Conservation (phyloP, 1,140 invertebrate genomes). For the Aphelenchoides fujianensis region DNA sequence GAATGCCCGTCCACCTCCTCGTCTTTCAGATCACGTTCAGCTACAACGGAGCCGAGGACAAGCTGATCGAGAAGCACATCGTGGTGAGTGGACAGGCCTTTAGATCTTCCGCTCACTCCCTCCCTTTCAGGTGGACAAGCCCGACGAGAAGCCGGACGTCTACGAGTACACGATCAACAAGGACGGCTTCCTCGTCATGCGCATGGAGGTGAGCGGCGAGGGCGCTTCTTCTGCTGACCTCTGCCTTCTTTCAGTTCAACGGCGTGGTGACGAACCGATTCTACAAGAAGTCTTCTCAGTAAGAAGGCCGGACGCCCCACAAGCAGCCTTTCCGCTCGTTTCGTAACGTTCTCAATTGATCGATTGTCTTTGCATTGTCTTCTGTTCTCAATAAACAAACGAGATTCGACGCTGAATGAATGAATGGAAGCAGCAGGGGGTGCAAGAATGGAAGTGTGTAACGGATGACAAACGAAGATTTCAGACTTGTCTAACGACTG, state of each 20-base stretch:
- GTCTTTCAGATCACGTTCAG: conserved; percentile 51
- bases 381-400: conserved; percentile 9
- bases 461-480: too few species aligned
- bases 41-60: conserved; percentile 24
- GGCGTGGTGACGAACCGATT: conserved; percentile 5
- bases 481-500: too few species aligned
- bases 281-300: conserved; percentile 14
- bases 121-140: conserved; percentile 60
- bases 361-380: conserved; percentile 4
- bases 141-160: conserved; percentile 5
- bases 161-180: conserved; percentile 18
- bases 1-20: background rate
- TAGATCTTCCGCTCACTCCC: too few species aligned
- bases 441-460: too few species aligned
- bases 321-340: background rate
- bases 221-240: too few species aligned
- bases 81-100: too few species aligned
- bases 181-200: conserved; percentile 10
- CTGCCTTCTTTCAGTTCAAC: background rate
- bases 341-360: background rate
- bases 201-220: background rate
- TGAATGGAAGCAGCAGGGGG: conserved; percentile 22
- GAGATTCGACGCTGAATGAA: background rate
- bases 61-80: conserved; percentile 56
- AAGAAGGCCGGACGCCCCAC: too few species aligned